These are phyloP conservation scores for Sphaerophoria rueppellii DNA, from an alignment of 2,888 invertebrate genomes.

Conservation along the genomic window DNA sequence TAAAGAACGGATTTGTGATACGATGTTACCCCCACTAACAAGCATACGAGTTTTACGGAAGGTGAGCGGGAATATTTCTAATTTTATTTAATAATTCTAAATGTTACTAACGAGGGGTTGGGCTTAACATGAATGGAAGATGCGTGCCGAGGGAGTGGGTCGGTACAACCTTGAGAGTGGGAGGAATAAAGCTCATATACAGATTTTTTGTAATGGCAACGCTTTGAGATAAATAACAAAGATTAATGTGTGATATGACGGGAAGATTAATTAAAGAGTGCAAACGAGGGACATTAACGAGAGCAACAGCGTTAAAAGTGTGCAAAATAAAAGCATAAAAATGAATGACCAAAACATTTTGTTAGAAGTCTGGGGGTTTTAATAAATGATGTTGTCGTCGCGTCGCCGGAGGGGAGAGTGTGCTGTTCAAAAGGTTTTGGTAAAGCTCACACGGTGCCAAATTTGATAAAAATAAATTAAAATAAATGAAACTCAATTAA, in stretches of 20 bases:
- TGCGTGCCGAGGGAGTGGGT: background rate
- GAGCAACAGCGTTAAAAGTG: slow-evolving; percentile 44
- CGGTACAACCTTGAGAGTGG: slow-evolving; percentile 65
- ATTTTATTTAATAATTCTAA: slow-evolving; percentile 67
- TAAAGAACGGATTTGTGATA: background rate
- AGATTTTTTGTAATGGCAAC: slow-evolving; percentile 69
- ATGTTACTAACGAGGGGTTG: slow-evolving; percentile 60
- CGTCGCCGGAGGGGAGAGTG: no score
- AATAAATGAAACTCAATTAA: no score
- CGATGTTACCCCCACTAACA: background rate
- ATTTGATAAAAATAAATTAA: no score
- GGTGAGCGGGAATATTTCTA: slow-evolving; percentile 57
- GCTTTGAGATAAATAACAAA: slow-evolving; percentile 70
- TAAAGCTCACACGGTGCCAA: no score
- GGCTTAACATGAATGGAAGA: slow-evolving; percentile 39
- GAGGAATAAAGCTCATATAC: slow-evolving; percentile 76
- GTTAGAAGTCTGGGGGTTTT: no score
- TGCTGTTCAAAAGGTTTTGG: no score
- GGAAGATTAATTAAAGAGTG: slow-evolving; percentile 66
- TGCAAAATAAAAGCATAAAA: no score
- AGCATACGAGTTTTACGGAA: background rate
- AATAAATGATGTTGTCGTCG: no score
- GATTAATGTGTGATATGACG: slow-evolving; percentile 70
- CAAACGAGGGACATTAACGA: slow-evolving; percentile 55
- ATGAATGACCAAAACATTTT: no score